phyloP scores from a whole-genome alignment of 2,888 invertebrate species.

The Leucophora obtusa region DNA sequence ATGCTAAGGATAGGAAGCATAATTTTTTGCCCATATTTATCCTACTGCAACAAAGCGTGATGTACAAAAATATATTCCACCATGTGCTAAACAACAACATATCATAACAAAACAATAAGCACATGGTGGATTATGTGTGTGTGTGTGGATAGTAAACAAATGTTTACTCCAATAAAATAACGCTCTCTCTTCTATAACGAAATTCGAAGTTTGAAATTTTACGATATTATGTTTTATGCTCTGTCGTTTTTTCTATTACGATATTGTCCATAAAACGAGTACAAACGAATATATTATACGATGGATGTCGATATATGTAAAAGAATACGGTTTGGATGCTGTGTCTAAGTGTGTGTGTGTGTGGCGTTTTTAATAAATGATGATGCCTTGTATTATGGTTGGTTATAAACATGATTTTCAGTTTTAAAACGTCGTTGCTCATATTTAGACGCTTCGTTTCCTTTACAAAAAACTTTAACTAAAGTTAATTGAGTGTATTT shows the following conservation, averaged over 20 bases:
- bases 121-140: constrained; percentile 72
- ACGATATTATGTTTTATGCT: constrained; percentile 29
- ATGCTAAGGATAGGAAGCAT: constrained; percentile 46
- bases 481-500: neutral
- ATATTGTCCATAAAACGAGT: constrained; percentile 46
- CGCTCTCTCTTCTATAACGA: neutral
- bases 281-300: constrained; percentile 35
- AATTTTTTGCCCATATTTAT: constrained; percentile 44
- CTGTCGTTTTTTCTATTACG: constrained; percentile 27
- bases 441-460: constrained; percentile 69
- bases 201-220: neutral
- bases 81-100: constrained; percentile 68
- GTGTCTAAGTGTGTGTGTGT: constrained; percentile 26
- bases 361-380: constrained; percentile 47
- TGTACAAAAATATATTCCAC: constrained; percentile 69
- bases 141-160: neutral
- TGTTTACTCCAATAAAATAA: neutral
- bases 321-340: constrained; percentile 54
- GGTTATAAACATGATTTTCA: constrained; percentile 65
- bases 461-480: constrained; percentile 23
- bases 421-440: constrained; percentile 73
- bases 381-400: constrained; percentile 59
- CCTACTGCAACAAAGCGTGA: constrained; percentile 58
- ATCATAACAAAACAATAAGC: constrained; percentile 55
- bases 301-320: constrained; percentile 41